phyloP scores from a whole-genome alignment of 2,113 vertebrate genomes.

The Euleptes europaea region DNA sequence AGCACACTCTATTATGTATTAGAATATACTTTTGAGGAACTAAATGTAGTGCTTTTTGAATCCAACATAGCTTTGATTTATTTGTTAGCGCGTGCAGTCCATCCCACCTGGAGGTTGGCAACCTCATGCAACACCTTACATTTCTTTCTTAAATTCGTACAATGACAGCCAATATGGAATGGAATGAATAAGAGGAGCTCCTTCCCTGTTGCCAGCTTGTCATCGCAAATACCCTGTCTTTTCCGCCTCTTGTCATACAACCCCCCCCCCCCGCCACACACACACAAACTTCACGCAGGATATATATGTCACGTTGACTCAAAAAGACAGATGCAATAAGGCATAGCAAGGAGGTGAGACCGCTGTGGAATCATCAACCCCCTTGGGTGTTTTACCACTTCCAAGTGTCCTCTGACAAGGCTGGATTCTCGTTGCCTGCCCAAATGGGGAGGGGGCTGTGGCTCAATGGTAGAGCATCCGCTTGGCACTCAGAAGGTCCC shows the following conservation, averaged over 20 bases:
- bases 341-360: slow-evolving; percentile 65
- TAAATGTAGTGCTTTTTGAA: no score
- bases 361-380: slow-evolving; percentile 40
- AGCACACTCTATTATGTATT: no score
- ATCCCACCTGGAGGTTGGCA: no score
- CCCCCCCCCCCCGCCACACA: slow-evolving; percentile 33
- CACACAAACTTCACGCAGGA: slow-evolving; percentile 54
- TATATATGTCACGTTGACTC: slow-evolving; percentile 48
- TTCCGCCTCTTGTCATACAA: slow-evolving; percentile 41
- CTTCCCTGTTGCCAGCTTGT: slow-evolving; percentile 50
- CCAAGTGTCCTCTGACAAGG: not conserved
- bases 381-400: slow-evolving; percentile 31
- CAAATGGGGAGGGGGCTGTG: not conserved
- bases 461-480: no score
- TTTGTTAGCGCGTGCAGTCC: no score
- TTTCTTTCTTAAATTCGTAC: no score
- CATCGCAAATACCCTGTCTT: slow-evolving; percentile 32
- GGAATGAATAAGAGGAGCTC: slow-evolving; percentile 52
- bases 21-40: no score
- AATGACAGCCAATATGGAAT: slow-evolving; percentile 15
- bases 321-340: slow-evolving; percentile 68
- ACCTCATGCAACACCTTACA: no score
- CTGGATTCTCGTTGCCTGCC: no score
- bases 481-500: no score
- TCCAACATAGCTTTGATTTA: no score